These are phyloP conservation scores for Eucriotettix oculatus DNA, from an alignment of 2,888 invertebrate species.

Conservation along the genomic window DNA sequence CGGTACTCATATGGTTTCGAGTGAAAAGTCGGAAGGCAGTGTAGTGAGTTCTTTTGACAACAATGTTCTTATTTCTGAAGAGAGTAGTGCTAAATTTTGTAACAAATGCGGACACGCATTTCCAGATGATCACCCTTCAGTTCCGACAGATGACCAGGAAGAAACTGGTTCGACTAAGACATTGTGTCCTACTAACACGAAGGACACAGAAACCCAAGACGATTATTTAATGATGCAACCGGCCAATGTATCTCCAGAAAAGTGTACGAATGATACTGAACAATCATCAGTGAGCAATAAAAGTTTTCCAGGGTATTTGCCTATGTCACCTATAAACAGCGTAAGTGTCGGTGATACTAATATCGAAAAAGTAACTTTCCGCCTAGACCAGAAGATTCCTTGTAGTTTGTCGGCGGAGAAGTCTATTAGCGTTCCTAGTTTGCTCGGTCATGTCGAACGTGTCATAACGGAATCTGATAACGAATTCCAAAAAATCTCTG, in stretches of 20 bases:
- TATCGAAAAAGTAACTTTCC: conserved; percentile 19
- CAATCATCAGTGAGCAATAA: conserved; percentile 30
- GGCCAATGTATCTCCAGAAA: conserved; percentile 17
- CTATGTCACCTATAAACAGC: conserved; percentile 53
- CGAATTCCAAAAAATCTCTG: conserved; percentile 25
- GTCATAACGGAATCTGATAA: neutral
- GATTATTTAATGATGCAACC: conserved; percentile 22
- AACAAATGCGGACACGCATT: conserved; percentile 46
- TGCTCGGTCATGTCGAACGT: conserved; percentile 34
- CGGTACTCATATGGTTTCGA: conserved; percentile 27
- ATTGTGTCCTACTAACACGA: neutral
- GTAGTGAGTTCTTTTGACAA: neutral
- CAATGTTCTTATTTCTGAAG: conserved; percentile 17
- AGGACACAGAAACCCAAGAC: neutral
- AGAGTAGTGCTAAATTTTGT: conserved; percentile 33
- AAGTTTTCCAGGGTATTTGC: conserved; percentile 45
- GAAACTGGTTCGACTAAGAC: neutral
- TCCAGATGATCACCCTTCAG: neutral
- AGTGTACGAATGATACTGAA: conserved; percentile 3
- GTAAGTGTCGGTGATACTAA: conserved; percentile 22
- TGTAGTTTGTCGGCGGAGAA: conserved; percentile 34
- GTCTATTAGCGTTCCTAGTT: conserved; percentile 51
- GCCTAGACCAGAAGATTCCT: conserved; percentile 21
- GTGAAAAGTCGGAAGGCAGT: conserved; percentile 28
- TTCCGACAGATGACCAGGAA: neutral